Conservation (phyloP, 2,888 invertebrate species). For the Nymphalis urticae region DNA sequence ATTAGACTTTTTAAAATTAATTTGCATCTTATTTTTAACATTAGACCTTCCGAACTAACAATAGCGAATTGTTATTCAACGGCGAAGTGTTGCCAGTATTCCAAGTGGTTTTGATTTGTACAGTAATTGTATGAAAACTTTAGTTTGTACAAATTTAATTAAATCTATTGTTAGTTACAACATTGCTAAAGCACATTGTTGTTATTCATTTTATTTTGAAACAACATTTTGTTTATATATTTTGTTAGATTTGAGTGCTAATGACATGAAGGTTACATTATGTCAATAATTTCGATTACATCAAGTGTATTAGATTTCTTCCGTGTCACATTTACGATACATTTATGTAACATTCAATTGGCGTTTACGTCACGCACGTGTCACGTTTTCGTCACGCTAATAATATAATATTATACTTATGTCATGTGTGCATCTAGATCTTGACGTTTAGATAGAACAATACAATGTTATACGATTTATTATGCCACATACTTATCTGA, state of each 20-base stretch:
- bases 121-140: too few relatives aligned
- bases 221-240: too few relatives aligned
- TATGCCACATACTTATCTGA: neutral
- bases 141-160: too few relatives aligned
- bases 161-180: too few relatives aligned
- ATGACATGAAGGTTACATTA: neutral
- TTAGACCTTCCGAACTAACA: too few relatives aligned
- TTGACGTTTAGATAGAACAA: neutral
- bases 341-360: slow-evolving; percentile 10
- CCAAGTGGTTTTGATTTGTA: too few relatives aligned
- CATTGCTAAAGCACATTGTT: too few relatives aligned
- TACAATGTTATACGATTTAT: neutral
- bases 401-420: slow-evolving; percentile 4
- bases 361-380: slow-evolving; percentile 1
- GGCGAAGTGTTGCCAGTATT: too few relatives aligned
- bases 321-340: slow-evolving; percentile 1
- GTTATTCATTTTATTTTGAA: too few relatives aligned
- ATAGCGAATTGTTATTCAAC: too few relatives aligned
- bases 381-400: slow-evolving; percentile 1
- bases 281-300: neutral
- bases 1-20: too few relatives aligned
- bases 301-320: neutral
- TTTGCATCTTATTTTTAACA: too few relatives aligned
- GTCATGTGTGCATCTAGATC: neutral
- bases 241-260: neutral